Percentiles rank a stretch among this genome's conserved stretches.
Conservation (phyloP, 2,888 invertebrate genomes). For the Machimus atricapillus region DNA sequence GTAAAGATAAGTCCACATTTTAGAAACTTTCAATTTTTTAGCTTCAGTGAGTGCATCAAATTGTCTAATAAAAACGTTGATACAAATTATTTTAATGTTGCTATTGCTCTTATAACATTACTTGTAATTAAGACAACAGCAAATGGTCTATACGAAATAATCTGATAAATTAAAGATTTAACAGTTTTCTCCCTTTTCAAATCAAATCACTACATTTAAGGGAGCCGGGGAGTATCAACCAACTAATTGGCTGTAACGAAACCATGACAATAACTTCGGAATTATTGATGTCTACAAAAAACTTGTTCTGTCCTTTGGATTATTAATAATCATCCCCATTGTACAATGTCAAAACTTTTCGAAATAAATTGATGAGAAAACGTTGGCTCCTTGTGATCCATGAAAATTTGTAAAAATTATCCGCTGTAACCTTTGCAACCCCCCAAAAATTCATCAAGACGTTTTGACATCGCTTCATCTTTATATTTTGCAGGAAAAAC, state of each 20-base stretch:
- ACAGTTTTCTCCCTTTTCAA: background rate
- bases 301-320: background rate
- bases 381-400: background rate
- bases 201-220: background rate
- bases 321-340: background rate
- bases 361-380: background rate
- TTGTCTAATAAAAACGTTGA: no score
- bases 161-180: background rate
- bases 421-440: background rate
- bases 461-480: background rate
- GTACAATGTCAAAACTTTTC: background rate
- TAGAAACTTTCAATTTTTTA: no score
- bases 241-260: background rate
- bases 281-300: background rate
- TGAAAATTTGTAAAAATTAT: background rate
- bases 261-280: background rate
- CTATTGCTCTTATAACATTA: no score
- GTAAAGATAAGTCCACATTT: no score
- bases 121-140: background rate
- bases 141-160: background rate
- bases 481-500: constrained; percentile 68
- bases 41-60: no score
- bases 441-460: background rate
- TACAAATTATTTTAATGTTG: no score
- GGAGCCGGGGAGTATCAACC: background rate